Conservation (phyloP, 2,888 invertebrate genomes). For the Trileptium ribeirensis region DNA sequence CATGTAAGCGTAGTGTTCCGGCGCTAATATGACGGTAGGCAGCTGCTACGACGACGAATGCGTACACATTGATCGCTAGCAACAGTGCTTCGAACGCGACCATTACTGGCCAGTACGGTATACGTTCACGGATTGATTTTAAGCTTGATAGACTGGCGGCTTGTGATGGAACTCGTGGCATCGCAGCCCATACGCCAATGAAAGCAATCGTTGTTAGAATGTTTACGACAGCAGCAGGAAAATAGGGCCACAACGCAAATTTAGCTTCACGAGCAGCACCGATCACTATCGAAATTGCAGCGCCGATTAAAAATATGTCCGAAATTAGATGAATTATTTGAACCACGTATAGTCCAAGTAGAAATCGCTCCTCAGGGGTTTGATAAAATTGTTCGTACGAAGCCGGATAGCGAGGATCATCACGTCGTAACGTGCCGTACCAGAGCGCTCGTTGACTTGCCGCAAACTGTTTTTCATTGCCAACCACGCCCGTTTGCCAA, state of each 20-base stretch:
- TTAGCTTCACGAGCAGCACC: conserved; percentile 30
- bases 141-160: background rate
- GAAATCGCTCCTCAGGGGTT: conserved; percentile 43
- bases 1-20: background rate
- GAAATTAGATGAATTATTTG: conserved; percentile 48
- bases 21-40: background rate
- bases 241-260: conserved; percentile 6
- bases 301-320: conserved; percentile 49
- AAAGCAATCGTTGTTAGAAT: background rate
- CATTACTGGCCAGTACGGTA: conserved; percentile 10
- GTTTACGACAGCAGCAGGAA: background rate
- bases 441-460: conserved; percentile 17
- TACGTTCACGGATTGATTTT: conserved; percentile 6
- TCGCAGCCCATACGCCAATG: background rate
- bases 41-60: background rate
- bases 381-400: conserved; percentile 49
- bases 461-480: background rate
- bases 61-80: background rate
- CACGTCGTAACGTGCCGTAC: conserved; percentile 6
- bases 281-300: conserved; percentile 45
- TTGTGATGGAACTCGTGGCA: background rate
- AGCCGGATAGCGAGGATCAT: conserved; percentile 37
- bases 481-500: conserved; percentile 50
- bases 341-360: conserved; percentile 42
- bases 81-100: background rate